Base-by-base conservation (phyloP, 2,797 vertebrate species). In the Rhinogobio ventralis region DNA sequence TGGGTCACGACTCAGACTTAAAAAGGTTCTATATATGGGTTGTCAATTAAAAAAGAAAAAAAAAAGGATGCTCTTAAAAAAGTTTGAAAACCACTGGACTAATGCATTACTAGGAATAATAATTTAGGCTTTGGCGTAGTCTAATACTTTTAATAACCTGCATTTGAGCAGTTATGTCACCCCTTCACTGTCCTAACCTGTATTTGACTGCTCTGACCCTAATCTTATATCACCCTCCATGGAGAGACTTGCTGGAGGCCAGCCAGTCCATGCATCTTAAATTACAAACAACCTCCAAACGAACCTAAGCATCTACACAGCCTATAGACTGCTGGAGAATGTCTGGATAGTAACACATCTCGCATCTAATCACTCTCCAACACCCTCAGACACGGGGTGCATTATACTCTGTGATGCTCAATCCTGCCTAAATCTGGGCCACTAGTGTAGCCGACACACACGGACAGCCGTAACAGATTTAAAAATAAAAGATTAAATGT, bases 401-500 rank as follows among this genome's bases (percentile, higher is more conserved):
- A 79, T 91, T 60, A 92, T 93, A 89, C 91, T 91, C 89, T 66
- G 90, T 87, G 88, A 91, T 88, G 91, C 91, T 94, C 92, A 87
- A 89, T 92, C 93, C 87, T 91, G 92, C 91, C 82, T 85, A 92
- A 93, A 96, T 94, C 93, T 94, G 93, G 95, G 94, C 83, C 94
- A 94, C 84, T 87, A 64, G 86, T 92, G 87, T 88, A 90, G 86
- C 91, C 87, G 67, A 90, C 89, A 88, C 90, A 92, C 91, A 91
- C 85, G 90, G 90, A 93, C 90, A 91, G 91, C 93, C 89, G 91
- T 89, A 91, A 90, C 91, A 93, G 93, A 94, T 94, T 95, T 93
- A 93, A 92, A 95, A 94, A 95, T 91, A 91, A 93, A 94, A 95
- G 94, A 95, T 95, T 94, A 94, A 94, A 94, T 90, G 91, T 82